Conservation (phyloP, 2,113 vertebrate genomes). For the Lampris megalopsis region DNA sequence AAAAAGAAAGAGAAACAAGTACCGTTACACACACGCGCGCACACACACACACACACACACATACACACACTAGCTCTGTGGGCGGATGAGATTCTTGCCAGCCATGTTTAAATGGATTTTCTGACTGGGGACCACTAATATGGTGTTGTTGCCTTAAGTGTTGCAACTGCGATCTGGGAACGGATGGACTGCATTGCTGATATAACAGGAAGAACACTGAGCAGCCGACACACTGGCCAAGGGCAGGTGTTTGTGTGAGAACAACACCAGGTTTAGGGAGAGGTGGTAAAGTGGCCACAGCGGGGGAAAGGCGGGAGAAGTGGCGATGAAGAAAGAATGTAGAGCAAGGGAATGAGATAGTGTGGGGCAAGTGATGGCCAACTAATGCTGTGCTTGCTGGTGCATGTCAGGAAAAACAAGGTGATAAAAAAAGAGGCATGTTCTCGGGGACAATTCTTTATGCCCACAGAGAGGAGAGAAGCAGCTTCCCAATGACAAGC, state of each 20-base stretch:
- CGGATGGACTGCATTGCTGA: conserved; percentile 33
- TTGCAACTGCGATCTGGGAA: conserved; percentile 55
- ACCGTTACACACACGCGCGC: not conserved
- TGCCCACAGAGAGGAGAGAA: conserved; percentile 1
- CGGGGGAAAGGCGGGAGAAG: conserved; percentile 18
- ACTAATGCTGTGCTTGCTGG: conserved; percentile 24
- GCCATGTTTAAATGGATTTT: conserved; percentile 61
- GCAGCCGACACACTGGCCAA: conserved; percentile 36
- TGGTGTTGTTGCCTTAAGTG: conserved; percentile 55
- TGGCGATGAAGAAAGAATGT: not conserved
- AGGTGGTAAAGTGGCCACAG: conserved; percentile 16
- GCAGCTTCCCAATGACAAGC: conserved; percentile 22
- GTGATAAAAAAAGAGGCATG: conserved; percentile 58
- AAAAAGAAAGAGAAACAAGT: conserved; percentile 30
- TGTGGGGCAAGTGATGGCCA: conserved; percentile 19
- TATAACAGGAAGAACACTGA: conserved; percentile 41
- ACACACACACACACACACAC: conserved; percentile 33
- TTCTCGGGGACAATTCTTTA: conserved; percentile 21
- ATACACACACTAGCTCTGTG: not conserved
- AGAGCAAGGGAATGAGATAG: not conserved
- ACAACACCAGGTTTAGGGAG: conserved; percentile 25
- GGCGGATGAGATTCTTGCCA: conserved; percentile 29
- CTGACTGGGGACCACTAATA: conserved; percentile 70
- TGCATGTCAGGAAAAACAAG: conserved; percentile 43
- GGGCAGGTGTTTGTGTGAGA: conserved; percentile 47